Conservation (phyloP, 2,113 vertebrate genomes). For the Sterrhoptilus dennistouni region DNA sequence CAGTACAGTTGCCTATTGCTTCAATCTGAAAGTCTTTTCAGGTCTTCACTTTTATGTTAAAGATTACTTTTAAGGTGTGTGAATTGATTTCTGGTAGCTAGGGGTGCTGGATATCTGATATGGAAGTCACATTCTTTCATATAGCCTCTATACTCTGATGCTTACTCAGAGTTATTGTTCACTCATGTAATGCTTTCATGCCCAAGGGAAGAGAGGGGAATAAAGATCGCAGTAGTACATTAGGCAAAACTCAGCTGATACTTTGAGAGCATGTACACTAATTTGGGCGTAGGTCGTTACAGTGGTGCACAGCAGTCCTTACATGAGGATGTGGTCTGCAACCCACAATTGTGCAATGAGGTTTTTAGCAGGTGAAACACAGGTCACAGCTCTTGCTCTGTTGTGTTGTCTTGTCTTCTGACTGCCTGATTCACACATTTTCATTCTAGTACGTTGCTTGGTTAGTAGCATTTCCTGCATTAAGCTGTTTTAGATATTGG, state of each 20-base stretch:
- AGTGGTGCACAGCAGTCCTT: background rate
- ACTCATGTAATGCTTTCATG: background rate
- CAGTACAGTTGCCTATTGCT: rapidly evolving
- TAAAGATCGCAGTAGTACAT: background rate
- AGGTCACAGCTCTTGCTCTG: background rate
- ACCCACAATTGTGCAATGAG: rapidly evolving
- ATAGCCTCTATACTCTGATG: background rate
- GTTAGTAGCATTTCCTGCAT: background rate
- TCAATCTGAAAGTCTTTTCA: background rate
- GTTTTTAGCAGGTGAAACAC: background rate
- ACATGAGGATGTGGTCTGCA: background rate
- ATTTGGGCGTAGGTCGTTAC: background rate
- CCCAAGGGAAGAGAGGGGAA: background rate
- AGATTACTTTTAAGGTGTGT: background rate
- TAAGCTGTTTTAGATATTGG: background rate
- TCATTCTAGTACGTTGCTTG: background rate
- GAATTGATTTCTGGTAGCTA: background rate
- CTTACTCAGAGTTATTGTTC: background rate
- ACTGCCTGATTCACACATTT: background rate
- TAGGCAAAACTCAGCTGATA: background rate
- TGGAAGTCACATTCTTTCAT: background rate
- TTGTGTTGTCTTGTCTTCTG: background rate
- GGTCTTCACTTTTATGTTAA: background rate
- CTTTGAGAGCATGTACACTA: background rate
- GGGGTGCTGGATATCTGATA: background rate